Evolutionary conservation across 2,888 invertebrate genomes (phyloP).

Genomic region (Alsophila aescularia): DNA sequence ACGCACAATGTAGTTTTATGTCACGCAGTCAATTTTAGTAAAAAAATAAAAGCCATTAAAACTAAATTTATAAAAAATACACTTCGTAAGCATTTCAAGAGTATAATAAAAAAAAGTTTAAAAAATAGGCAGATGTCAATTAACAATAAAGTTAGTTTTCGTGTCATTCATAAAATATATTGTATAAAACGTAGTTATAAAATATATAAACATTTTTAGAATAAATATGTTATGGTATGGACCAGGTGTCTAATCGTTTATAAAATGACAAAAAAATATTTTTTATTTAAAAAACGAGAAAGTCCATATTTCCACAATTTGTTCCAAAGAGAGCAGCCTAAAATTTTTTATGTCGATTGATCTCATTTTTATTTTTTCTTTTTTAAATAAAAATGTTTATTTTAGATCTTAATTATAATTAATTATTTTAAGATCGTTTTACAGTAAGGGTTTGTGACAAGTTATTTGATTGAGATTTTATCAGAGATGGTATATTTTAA

Average conservation of each 20-base stretch:
- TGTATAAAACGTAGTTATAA: conserved; percentile 20
- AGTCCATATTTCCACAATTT: conserved; percentile 69
- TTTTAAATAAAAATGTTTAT: conserved; percentile 77
- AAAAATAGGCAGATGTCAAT: conserved; percentile 49
- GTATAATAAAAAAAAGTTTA: too few relatives aligned
- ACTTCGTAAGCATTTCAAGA: too few relatives aligned
- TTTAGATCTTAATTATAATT: conserved; percentile 56
- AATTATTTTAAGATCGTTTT: conserved; percentile 29
- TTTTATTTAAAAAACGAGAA: conserved; percentile 41
- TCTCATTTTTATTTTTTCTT: conserved; percentile 80
- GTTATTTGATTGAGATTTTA: conserved; percentile 69
- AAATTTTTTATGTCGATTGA: conserved; percentile 82
- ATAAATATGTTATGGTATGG: conserved; percentile 41
- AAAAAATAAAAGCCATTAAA: too few relatives aligned
- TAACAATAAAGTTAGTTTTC: conserved; percentile 64
- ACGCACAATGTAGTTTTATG: conserved; percentile 40
- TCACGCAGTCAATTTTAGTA: too few relatives aligned
- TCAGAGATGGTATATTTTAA: conserved; percentile 68
- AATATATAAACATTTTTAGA: conserved; percentile 5
- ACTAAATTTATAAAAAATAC: too few relatives aligned
- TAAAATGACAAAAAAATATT: conserved; percentile 34
- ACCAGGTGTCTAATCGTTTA: conserved; percentile 55
- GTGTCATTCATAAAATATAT: conserved; percentile 52
- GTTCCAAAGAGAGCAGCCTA: conserved; percentile 85
- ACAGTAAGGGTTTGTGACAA: conserved; percentile 67